These are phyloP conservation scores for Dolichallabes microphthalmus DNA, from an alignment of 2,113 vertebrate genomes.

Conservation along the genomic window DNA sequence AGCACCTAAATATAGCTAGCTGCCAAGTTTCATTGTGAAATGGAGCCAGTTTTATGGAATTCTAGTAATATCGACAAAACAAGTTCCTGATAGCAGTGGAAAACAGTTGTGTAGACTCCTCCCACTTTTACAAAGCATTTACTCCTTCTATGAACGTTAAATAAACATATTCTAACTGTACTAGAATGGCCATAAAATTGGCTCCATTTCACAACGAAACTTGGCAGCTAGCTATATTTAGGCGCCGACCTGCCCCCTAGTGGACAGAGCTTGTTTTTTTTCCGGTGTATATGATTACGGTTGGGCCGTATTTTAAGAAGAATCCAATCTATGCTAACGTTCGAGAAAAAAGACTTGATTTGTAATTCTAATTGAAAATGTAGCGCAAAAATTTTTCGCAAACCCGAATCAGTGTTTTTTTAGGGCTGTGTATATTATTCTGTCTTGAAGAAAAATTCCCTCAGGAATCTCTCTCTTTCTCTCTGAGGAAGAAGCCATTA, in stretches of 20 bases:
- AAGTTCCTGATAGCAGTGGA: not conserved
- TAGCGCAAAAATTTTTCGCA: not conserved
- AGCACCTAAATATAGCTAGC: not conserved
- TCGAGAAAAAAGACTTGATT: not conserved
- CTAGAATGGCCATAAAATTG: too few species aligned
- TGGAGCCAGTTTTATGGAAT: not conserved
- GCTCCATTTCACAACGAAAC: not conserved
- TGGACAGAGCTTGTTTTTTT: not conserved
- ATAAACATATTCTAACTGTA: not conserved
- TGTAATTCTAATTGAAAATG: not conserved
- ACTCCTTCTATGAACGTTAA: not conserved
- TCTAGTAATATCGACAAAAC: not conserved
- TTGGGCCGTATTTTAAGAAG: not conserved
- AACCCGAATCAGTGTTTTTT: not conserved
- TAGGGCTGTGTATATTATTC: not conserved
- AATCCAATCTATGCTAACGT: not conserved
- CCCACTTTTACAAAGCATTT: not conserved
- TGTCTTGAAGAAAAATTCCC: not conserved
- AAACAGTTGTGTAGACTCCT: not conserved
- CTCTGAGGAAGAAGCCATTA: constrained; percentile 62
- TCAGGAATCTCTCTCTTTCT: not conserved
- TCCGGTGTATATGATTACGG: not conserved
- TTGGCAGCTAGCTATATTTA: not conserved
- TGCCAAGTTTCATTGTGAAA: not conserved
- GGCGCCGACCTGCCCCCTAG: not conserved